Conservation (phyloP, 2,888 invertebrate genomes). For the Kuschelorhynchus macadamiae region DNA sequence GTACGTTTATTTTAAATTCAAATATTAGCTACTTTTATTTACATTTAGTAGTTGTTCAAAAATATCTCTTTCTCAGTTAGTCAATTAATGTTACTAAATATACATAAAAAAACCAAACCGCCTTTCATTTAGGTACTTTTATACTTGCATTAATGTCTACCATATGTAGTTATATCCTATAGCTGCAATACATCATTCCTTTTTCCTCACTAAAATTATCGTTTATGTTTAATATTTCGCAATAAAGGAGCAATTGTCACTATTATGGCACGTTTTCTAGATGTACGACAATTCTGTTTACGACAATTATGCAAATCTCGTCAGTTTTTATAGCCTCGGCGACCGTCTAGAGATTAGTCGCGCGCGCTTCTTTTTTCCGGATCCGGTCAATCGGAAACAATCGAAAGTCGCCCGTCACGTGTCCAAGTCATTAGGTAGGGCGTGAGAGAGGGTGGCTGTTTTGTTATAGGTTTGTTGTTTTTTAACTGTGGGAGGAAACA, state of each 20-base stretch:
- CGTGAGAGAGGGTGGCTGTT: conserved; percentile 62
- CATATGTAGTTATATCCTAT: too few relatives aligned
- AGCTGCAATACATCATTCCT: too few relatives aligned
- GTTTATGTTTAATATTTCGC: neutral
- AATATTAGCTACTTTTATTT: too few relatives aligned
- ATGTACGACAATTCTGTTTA: conserved; percentile 43
- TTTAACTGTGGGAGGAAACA: conserved; percentile 43
- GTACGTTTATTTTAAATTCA: too few relatives aligned
- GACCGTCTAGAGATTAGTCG: conserved; percentile 57
- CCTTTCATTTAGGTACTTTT: too few relatives aligned
- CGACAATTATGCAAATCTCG: conserved; percentile 59
- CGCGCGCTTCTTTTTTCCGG: conserved; percentile 58
- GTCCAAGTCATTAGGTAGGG: conserved; percentile 67
- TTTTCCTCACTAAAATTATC: too few relatives aligned
- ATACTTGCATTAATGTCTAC: too few relatives aligned
- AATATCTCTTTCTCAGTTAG: too few relatives aligned
- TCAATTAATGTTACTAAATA: too few relatives aligned
- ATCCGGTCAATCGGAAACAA: conserved; percentile 66
- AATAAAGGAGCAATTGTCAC: conserved; percentile 19
- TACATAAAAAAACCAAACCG: too few relatives aligned
- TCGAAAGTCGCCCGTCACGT: conserved; percentile 64
- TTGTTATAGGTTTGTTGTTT: conserved; percentile 44
- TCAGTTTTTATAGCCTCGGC: conserved; percentile 56
- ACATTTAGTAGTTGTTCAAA: too few relatives aligned
- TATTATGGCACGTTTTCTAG: conserved; percentile 11